phyloP scores from a whole-genome alignment of 2,113 vertebrate genomes.

The Ameiurus melas region DNA sequence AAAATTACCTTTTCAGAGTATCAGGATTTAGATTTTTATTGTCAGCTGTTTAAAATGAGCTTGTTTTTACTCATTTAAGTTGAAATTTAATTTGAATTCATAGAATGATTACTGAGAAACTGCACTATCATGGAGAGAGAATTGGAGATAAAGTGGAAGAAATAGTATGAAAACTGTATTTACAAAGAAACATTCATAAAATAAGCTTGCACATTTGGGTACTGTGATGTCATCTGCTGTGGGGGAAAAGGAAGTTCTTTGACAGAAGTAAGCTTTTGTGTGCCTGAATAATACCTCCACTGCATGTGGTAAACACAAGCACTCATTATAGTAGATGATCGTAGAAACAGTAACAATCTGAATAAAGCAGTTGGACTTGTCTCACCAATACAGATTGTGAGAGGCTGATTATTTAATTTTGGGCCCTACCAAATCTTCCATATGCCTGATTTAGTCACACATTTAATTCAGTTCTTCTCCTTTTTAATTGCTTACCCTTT shows the following conservation, averaged over 20 bases:
- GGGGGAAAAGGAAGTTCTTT: conserved; percentile 10
- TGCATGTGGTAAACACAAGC: neutral
- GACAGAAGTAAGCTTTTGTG: neutral
- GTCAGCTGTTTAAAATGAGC: conserved; percentile 25
- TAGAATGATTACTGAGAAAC: conserved; percentile 45
- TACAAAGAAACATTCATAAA: conserved; percentile 1
- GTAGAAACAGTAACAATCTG: conserved; percentile 18
- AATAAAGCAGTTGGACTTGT: conserved; percentile 47
- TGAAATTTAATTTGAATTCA: conserved; percentile 16
- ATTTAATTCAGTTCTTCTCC: conserved; percentile 53
- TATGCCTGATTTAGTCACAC: conserved; percentile 50
- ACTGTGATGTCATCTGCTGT: neutral
- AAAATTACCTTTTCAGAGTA: neutral
- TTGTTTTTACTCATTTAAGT: conserved; percentile 35
- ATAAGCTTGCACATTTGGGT: conserved; percentile 12
- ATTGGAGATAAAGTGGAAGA: neutral
- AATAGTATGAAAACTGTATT: conserved; percentile 11
- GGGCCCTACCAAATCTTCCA: conserved; percentile 39
- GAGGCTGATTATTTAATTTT: conserved; percentile 50
- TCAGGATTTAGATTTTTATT: conserved; percentile 27
- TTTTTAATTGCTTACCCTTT: conserved; percentile 53
- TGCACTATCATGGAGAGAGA: neutral
- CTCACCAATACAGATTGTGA: conserved; percentile 38
- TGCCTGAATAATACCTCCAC: neutral
- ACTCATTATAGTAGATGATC: conserved; percentile 25